Conservation (phyloP, 2,797 vertebrate genomes). For the Tapirus indicus region DNA sequence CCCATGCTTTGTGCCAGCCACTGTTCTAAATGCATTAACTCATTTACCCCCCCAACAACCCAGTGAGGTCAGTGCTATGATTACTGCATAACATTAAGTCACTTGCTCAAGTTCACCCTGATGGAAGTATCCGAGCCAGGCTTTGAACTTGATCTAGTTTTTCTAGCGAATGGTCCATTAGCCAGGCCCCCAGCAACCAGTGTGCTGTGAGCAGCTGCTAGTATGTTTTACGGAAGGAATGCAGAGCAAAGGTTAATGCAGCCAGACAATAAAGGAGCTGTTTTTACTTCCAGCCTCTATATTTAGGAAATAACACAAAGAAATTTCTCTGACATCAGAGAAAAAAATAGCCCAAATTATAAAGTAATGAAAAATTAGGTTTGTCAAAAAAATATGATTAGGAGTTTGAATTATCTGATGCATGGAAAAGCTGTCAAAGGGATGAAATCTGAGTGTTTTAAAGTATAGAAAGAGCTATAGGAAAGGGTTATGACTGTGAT, state of each 20-base stretch:
- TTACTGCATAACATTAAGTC: neutral
- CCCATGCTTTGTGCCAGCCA: fast-evolving
- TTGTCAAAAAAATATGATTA: neutral
- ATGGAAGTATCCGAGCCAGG: neutral
- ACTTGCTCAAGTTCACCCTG: neutral
- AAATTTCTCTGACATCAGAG: neutral
- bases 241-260: neutral
- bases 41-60: too few species aligned
- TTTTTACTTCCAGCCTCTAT: neutral
- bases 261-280: neutral
- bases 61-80: neutral
- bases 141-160: neutral
- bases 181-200: neutral
- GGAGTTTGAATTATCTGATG: neutral
- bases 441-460: neutral
- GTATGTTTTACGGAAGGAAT: neutral
- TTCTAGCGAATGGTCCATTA: neutral
- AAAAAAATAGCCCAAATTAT: neutral
- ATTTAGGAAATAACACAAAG: neutral
- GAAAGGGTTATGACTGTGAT: neutral
- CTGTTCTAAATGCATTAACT: neutral
- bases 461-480: neutral
- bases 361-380: neutral
- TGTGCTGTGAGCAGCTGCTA: neutral
- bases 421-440: neutral